Base-by-base conservation (phyloP, 2,797 vertebrate species). In the Micrastur ruficollis region DNA sequence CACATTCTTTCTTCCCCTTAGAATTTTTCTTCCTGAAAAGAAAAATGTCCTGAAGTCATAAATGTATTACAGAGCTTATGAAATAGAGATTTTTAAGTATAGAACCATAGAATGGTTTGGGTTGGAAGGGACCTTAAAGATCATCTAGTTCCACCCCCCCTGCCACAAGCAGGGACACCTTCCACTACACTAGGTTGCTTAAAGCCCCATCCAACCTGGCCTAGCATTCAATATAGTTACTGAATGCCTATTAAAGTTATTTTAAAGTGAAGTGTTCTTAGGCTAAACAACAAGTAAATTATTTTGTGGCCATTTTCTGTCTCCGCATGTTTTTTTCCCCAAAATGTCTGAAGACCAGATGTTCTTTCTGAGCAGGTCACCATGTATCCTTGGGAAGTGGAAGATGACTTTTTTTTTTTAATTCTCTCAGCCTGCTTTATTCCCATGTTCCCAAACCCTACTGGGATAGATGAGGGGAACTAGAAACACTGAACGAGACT, bases 341-440 rank as follows among this genome's bases (percentile, higher is more conserved):
- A 11, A 9, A 84, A 82, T 67, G n/a, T 86, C 44, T 95, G 83
- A 95, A 76, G 31, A 68, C 81, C 87, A 94, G 86, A 76, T 92
- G 68, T 81, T 86, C 20, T 81, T 73, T 83, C 47, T 89, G 42
- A 81, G 65, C 22, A 70, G 55, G 65, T 61, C 42, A 80, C n/a
- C 21, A 31, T 46, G 19, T 68, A 67, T 76, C 42, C 84, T 70
- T 89, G 52, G 50, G 65, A 89, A 89, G 38, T 46, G 26, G 34
- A 73, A 49, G 50, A 52, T 70, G 36, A 31, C n/a, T 2, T 42
- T 11, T 55, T 56, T 18, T 75, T 50, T 36, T 36, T 36, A 36
- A 18, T 62, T 82, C 50, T 90, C 83, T 93, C 25, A 72, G 59
- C 17, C 36, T 94, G n/a, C 59, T 85, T 63, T 82, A 52, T 80